Conservation (phyloP, 2,113 vertebrate genomes). For the Morone chrysops region DNA sequence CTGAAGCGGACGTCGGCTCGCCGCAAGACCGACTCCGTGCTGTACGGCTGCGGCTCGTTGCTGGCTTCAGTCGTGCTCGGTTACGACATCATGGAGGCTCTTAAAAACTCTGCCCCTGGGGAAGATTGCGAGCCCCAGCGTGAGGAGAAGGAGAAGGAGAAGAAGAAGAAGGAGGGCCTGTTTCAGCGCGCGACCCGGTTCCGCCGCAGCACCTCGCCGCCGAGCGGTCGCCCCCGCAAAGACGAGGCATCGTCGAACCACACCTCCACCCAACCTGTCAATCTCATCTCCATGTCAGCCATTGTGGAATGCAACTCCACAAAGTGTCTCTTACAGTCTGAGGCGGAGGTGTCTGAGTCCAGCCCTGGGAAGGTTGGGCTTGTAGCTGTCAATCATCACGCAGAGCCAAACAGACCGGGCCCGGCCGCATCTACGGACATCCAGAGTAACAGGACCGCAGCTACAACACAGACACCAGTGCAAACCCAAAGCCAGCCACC, state of each 20-base stretch:
- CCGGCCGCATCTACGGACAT: conserved; percentile 15
- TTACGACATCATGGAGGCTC: conserved; percentile 88
- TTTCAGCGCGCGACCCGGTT: conserved; percentile 89
- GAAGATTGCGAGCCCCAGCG: conserved; percentile 85
- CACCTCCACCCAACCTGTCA: conserved; percentile 65
- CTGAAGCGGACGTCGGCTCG: conserved; percentile 82
- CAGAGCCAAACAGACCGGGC: conserved; percentile 15
- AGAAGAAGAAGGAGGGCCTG: conserved; percentile 89
- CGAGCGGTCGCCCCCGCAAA: conserved; percentile 77
- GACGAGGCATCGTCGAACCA: conserved; percentile 77
- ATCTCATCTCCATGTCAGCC: conserved; percentile 88
- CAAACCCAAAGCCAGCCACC: conserved; percentile 63
- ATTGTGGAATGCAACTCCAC: conserved; percentile 88
- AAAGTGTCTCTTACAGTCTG: conserved; percentile 87
- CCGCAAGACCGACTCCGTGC: conserved; percentile 87
- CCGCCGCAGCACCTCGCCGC: conserved; percentile 87
- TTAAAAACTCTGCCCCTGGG: conserved; percentile 71
- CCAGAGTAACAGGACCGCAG: conserved; percentile 28
- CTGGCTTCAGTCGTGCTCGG: conserved; percentile 92
- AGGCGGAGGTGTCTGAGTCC: conserved; percentile 66
- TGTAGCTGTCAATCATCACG: conserved; percentile 4
- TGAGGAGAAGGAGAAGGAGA: conserved; percentile 91
- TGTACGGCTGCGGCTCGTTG: conserved; percentile 89
- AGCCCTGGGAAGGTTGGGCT: conserved; percentile 51
- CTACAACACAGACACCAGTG: conserved; percentile 47